These are phyloP conservation scores for Zaprionus nigranus DNA, from an alignment of 1,140 invertebrate species.

Conservation along the genomic window DNA sequence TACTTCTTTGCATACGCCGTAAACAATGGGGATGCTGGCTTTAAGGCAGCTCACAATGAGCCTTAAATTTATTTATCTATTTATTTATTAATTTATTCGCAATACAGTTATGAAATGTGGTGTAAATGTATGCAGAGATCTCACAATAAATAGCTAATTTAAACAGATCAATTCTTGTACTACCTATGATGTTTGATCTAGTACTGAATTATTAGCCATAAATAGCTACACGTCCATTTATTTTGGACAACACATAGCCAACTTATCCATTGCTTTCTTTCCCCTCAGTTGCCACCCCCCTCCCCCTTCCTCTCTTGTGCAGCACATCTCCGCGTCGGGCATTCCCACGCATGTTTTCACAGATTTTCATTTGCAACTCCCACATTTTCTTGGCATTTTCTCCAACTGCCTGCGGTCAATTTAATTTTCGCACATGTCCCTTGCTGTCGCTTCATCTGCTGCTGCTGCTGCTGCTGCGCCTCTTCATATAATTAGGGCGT, in stretches of 20 bases:
- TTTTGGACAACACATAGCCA: no score
- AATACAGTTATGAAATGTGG: neutral
- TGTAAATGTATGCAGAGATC: neutral
- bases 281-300: neutral
- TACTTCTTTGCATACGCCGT: neutral
- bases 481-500: slow-evolving; percentile 38
- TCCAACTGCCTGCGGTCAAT: slow-evolving; percentile 31
- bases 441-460: slow-evolving; percentile 12
- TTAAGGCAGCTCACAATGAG: neutral
- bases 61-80: neutral
- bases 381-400: slow-evolving; percentile 17
- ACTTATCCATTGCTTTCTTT: no score
- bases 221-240: neutral
- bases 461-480: neutral
- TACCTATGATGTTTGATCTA: neutral
- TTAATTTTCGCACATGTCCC: slow-evolving; percentile 31
- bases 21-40: neutral
- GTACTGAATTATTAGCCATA: neutral
- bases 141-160: neutral
- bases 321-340: neutral
- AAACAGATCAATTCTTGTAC: neutral
- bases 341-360: slow-evolving; percentile 7
- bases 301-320: neutral
- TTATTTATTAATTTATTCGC: neutral
- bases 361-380: slow-evolving; percentile 18